These are phyloP conservation scores for Numenius phaeopus DNA, from an alignment of 2,797 vertebrate genomes.

Conservation along the genomic window DNA sequence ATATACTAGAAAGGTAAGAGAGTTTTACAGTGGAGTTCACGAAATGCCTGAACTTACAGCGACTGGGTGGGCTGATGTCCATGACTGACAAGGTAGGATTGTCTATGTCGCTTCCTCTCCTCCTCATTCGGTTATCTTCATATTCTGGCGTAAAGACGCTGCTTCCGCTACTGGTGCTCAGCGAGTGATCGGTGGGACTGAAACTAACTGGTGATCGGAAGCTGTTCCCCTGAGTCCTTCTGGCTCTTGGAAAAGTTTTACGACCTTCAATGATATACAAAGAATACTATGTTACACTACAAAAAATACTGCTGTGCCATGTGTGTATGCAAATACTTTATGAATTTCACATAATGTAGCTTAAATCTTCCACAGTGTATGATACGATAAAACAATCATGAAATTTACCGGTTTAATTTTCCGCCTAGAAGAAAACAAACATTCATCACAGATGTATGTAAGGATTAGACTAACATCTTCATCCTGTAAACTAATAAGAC, in stretches of 20 bases:
- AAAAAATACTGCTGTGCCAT: not conserved
- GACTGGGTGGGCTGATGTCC: conserved; percentile 98
- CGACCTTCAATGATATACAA: conserved; percentile 83
- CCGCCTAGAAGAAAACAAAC: not conserved
- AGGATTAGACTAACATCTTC: not conserved
- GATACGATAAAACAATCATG: not conserved
- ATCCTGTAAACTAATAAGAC: not conserved
- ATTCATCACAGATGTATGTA: not conserved
- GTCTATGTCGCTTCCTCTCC: conserved; percentile 95
- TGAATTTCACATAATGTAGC: not conserved
- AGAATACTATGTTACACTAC: not conserved
- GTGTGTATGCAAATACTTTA: not conserved
- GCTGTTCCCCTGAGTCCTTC: conserved; percentile 92
- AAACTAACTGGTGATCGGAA: conserved; percentile 95
- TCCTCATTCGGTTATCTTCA: conserved; percentile 89
- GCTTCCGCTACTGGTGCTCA: conserved; percentile 97
- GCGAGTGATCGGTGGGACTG: conserved; percentile 93
- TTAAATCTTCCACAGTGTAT: accelerated
- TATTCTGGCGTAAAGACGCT: conserved; percentile 93
- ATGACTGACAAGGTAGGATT: conserved; percentile 92
- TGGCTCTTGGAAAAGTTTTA: conserved; percentile 96
- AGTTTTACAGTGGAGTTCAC: not conserved
- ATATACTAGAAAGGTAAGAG: not conserved
- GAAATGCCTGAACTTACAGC: conserved; percentile 86
- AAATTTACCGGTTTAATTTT: not conserved